These are phyloP conservation scores for Tupaia tana DNA, from an alignment of 2,113 vertebrate species.

Conservation along the genomic window DNA sequence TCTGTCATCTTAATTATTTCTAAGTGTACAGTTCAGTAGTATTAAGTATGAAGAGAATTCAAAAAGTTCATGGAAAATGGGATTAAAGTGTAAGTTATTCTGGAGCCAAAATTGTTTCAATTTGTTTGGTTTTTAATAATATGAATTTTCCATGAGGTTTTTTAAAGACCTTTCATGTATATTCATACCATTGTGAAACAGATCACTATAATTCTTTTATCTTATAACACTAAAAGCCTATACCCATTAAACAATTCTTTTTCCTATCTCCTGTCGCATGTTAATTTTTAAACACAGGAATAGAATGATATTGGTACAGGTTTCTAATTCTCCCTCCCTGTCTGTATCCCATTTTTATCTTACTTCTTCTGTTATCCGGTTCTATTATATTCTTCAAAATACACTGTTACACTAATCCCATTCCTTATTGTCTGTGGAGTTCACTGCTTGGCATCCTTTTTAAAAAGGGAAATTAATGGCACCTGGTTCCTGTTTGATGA, in stretches of 20 bases:
- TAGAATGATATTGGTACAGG: neutral
- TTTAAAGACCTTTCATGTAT: neutral
- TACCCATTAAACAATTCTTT: neutral
- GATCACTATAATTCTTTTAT: neutral
- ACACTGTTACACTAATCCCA: neutral
- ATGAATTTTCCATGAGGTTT: too few species aligned
- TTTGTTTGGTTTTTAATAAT: too few species aligned
- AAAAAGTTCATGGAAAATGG: too few species aligned
- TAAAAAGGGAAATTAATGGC: neutral
- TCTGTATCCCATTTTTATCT: neutral
- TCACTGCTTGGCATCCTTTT: neutral
- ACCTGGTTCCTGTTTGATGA: neutral
- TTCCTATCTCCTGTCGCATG: neutral
- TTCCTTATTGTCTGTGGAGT: neutral
- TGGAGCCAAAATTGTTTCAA: too few species aligned
- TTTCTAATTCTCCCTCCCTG: neutral
- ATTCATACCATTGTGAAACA: neutral
- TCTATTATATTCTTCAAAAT: neutral
- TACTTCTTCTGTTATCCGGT: neutral
- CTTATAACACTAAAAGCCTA: conserved; percentile 19
- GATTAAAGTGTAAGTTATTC: too few species aligned
- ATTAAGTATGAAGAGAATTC: neutral
- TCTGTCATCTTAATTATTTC: neutral
- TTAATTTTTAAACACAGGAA: neutral
- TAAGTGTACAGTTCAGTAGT: neutral